A percentile compares a stretch with the other conserved stretches of the same genome.
phyloP scores from a whole-genome alignment of 2,888 invertebrate species.

The Melolontha melolontha region DNA sequence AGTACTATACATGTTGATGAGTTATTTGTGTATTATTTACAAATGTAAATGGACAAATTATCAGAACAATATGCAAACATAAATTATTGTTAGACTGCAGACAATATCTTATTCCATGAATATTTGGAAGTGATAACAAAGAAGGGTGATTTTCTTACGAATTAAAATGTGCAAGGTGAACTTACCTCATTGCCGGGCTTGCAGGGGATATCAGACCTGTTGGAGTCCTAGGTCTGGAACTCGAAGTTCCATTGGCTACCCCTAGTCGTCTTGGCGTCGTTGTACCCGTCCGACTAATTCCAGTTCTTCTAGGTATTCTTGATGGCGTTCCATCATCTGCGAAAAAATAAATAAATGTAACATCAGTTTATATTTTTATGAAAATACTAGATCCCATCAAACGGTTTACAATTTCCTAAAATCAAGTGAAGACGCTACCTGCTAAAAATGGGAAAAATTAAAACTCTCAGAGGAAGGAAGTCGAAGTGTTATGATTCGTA shows the following conservation, averaged over 20 bases:
- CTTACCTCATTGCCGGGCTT: conserved; percentile 77
- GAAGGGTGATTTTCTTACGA: conserved; percentile 19
- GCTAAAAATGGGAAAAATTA: too few species aligned
- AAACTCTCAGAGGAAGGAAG: too few species aligned
- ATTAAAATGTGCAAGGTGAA: conserved; percentile 20
- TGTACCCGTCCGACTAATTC: conserved; percentile 67
- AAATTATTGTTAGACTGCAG: too few species aligned
- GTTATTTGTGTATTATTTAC: conserved; percentile 17
- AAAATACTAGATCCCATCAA: too few species aligned
- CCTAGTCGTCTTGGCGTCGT: conserved; percentile 71
- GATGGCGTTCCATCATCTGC: conserved; percentile 84
- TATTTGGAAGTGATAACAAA: background rate
- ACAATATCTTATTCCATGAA: too few species aligned
- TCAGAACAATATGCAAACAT: background rate
- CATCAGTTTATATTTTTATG: conserved; percentile 7
- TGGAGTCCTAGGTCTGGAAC: conserved; percentile 78
- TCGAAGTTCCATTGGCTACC: conserved; percentile 66
- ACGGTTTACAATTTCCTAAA: too few species aligned
- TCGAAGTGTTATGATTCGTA: too few species aligned
- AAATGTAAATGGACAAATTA: background rate
- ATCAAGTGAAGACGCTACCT: too few species aligned
- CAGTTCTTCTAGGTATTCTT: conserved; percentile 82
- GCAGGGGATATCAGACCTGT: conserved; percentile 83
- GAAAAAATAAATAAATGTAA: conserved; percentile 37
- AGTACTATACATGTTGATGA: background rate